Conservation (phyloP, 2,797 vertebrate species). For the Enteromius treurensis region DNA sequence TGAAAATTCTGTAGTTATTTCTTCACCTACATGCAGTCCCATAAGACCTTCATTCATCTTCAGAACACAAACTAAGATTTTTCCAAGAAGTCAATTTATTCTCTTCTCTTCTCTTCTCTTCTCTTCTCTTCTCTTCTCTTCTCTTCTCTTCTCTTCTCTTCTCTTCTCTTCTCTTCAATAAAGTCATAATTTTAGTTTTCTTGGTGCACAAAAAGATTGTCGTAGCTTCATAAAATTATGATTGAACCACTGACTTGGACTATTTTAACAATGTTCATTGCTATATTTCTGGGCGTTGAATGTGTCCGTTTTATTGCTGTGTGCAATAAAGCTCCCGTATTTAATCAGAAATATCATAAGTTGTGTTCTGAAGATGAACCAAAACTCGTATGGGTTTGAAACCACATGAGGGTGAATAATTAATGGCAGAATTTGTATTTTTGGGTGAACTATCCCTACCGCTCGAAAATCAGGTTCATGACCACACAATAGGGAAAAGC, state of each 20-base stretch:
- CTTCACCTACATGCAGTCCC: neutral
- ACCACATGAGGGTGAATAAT: neutral
- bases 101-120: neutral
- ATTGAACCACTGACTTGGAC: neutral
- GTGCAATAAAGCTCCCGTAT: neutral
- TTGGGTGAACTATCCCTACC: neutral
- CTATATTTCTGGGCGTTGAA: neutral
- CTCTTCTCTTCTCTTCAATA: no score
- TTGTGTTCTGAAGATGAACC: neutral
- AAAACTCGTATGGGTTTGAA: neutral
- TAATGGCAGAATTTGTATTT: neutral
- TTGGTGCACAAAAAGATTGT: neutral
- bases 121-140: no score
- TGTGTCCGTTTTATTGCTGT: no score
- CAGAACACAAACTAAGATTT: neutral
- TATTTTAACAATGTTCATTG: neutral
- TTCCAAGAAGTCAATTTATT: neutral
- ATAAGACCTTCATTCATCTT: neutral
- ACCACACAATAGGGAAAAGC: slow-evolving; percentile 3
- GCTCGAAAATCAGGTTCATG: neutral
- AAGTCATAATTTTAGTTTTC: neutral
- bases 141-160: no score
- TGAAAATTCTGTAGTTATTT: neutral
- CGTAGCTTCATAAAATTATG: neutral
- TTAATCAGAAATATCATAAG: neutral